Percentiles rank a stretch among this genome's conserved stretches.
phyloP scores from a whole-genome alignment of 2,797 vertebrate species.

The Myoxocephalus aenaeus region DNA sequence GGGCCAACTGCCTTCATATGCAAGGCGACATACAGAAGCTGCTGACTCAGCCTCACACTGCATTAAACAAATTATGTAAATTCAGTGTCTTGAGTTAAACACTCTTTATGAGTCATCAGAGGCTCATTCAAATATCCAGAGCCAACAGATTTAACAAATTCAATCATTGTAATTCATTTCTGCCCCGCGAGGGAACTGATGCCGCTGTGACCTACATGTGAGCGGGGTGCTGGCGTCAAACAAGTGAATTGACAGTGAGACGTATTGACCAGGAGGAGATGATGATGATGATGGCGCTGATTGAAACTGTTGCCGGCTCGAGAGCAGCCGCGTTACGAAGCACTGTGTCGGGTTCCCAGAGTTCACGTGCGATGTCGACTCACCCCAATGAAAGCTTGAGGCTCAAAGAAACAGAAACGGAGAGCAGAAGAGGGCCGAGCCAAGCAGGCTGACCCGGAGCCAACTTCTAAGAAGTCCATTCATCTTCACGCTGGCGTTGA shows the following conservation, averaged over 20 bases:
- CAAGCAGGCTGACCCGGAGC: not conserved
- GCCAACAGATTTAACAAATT: conserved; percentile 49
- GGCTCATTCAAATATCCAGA: conserved; percentile 51
- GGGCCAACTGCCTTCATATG: conserved; percentile 21
- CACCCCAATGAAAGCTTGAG: conserved; percentile 2
- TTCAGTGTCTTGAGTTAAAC: conserved; percentile 44
- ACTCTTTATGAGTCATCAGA: conserved; percentile 47
- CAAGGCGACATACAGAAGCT: conserved; percentile 16
- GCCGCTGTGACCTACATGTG: conserved; percentile 16
- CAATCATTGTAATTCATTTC: conserved; percentile 35
- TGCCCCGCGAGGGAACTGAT: conserved; percentile 26
- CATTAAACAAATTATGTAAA: conserved; percentile 60
- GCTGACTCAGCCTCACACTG: conserved; percentile 51
- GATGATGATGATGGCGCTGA: not conserved
- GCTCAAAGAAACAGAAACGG: not conserved
- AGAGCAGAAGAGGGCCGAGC: not conserved
- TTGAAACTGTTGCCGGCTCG: not conserved
- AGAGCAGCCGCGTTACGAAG: not conserved
- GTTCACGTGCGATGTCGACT: conserved; percentile 11
- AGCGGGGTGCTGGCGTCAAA: conserved; percentile 2
- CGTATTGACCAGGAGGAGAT: not conserved
- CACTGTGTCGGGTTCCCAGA: conserved; percentile 2
- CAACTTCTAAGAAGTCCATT: conserved; percentile 13
- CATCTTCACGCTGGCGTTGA: conserved; percentile 12
- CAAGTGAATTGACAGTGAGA: conserved; percentile 10